Conservation (phyloP, 2,888 invertebrate species). For the Drosophila cognata region DNA sequence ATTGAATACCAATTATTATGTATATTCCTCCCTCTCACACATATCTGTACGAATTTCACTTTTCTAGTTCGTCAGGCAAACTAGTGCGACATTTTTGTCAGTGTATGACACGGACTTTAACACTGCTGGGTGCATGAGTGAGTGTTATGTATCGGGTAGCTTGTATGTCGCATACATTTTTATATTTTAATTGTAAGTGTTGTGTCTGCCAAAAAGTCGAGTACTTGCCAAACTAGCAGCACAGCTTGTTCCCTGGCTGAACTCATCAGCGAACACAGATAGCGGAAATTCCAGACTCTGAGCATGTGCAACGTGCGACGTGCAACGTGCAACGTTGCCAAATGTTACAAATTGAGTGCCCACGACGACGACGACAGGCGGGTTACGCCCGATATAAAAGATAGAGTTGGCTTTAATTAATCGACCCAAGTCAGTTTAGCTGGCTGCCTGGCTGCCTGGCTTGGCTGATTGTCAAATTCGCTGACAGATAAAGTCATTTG, state of each 20-base stretch:
- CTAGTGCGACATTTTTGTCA: background rate
- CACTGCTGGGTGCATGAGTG: conserved; percentile 45
- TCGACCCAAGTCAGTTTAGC: conserved; percentile 45
- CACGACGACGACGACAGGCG: conserved; percentile 58
- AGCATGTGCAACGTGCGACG: conserved; percentile 23
- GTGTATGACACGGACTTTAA: conserved; percentile 11
- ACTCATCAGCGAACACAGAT: conserved; percentile 55
- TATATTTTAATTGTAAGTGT: conserved; percentile 66
- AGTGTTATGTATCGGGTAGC: conserved; percentile 53
- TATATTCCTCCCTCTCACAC: fast-evolving
- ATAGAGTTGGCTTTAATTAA: conserved; percentile 70
- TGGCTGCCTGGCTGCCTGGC: conserved; percentile 18
- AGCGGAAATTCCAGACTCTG: conserved; percentile 14
- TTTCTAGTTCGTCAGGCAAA: background rate
- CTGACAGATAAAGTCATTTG: conserved; percentile 81
- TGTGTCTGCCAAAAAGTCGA: conserved; percentile 43
- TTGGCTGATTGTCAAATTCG: conserved; percentile 73
- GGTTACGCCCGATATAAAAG: conserved; percentile 58
- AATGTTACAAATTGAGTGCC: conserved; percentile 59
- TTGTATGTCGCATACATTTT: conserved; percentile 49
- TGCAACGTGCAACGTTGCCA: conserved; percentile 33
- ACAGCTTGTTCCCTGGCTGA: conserved; percentile 43
- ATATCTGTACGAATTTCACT: background rate
- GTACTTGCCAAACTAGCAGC: conserved; percentile 68
- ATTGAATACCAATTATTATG: background rate